These are phyloP conservation scores for Eunapius fragilis DNA, from an alignment of 37 sponge, comb jelly and placozoan species.

Conservation along the genomic window DNA sequence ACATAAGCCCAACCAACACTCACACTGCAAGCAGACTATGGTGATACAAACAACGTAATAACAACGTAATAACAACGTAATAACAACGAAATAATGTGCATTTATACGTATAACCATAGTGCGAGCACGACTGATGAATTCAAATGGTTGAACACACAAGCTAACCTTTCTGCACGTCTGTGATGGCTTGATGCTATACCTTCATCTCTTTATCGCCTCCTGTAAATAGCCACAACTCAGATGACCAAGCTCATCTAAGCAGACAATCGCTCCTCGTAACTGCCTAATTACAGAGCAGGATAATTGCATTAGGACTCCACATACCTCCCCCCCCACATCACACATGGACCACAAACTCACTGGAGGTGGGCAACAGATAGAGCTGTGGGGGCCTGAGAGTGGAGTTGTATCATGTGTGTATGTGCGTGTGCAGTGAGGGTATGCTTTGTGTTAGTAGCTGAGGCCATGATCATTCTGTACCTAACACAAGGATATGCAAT, in stretches of 20 bases:
- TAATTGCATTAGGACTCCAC: background rate
- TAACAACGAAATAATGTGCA: too few relatives aligned
- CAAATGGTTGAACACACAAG: too few relatives aligned
- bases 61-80: too few relatives aligned
- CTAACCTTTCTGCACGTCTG: slow-evolving; percentile 31
- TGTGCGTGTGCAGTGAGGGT: too few relatives aligned
- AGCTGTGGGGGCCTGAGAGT: slow-evolving; percentile 48
- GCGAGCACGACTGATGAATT: background rate
- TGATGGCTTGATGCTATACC: slow-evolving; percentile 73
- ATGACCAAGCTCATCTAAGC: slow-evolving; percentile 86
- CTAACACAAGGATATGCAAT: slow-evolving; percentile 52
- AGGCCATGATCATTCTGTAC: too few relatives aligned
- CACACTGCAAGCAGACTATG: too few relatives aligned
- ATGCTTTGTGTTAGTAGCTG: background rate
- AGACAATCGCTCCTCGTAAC: slow-evolving; percentile 83
- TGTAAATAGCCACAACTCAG: slow-evolving; percentile 73
- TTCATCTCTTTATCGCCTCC: slow-evolving; percentile 51
- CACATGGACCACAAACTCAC: too few relatives aligned
- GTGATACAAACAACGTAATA: too few relatives aligned
- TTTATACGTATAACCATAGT: too few relatives aligned
- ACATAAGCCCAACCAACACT: too few relatives aligned
- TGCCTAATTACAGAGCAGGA: slow-evolving; percentile 22
- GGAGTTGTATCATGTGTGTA: slow-evolving; percentile 3
- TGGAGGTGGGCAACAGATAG: slow-evolving; percentile 37
- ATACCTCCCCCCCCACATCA: too few relatives aligned